A percentile compares a stretch with the other conserved stretches of the same genome.
Conservation (phyloP, 1,140 invertebrate genomes). For the Lasaia peninsularis region DNA sequence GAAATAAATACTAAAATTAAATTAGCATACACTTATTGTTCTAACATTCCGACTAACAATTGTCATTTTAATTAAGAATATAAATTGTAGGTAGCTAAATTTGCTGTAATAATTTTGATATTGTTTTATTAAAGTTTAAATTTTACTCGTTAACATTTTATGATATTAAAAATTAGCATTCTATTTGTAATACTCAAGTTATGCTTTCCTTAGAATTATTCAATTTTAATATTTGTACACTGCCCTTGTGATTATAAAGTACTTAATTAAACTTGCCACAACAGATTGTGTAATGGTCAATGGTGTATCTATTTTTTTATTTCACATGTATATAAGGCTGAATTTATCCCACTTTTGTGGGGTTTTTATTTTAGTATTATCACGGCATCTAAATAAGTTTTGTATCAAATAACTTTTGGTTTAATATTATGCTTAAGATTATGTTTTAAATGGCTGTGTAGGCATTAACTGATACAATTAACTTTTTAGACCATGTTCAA, state of each 20-base stretch:
- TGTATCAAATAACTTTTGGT: slow-evolving; percentile 22
- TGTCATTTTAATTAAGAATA: slow-evolving; percentile 39
- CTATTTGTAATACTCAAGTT: slow-evolving; percentile 26
- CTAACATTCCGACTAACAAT: slow-evolving; percentile 45
- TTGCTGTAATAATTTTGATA: slow-evolving; percentile 52
- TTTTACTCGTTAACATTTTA: slow-evolving; percentile 32
- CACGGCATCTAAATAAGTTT: slow-evolving; percentile 33
- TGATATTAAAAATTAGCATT: slow-evolving; percentile 25
- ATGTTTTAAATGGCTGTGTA: slow-evolving; percentile 34
- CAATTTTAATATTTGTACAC: slow-evolving; percentile 28
- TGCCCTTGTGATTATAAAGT: slow-evolving; percentile 51
- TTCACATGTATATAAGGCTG: slow-evolving; percentile 57
- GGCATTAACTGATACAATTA: neutral
- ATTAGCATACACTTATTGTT: slow-evolving; percentile 29
- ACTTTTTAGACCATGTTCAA: neutral
- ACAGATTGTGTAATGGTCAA: slow-evolving; percentile 36
- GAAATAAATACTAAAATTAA: slow-evolving; percentile 19
- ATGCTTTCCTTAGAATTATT: slow-evolving; percentile 28
- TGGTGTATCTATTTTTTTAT: slow-evolving; percentile 31
- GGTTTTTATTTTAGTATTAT: slow-evolving; percentile 37
- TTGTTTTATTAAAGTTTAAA: slow-evolving; percentile 41
- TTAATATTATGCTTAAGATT: slow-evolving; percentile 18
- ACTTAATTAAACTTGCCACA: slow-evolving; percentile 55
- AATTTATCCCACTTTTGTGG: slow-evolving; percentile 23
- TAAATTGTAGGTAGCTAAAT: slow-evolving; percentile 66